Conservation (phyloP, 2,797 vertebrate species). For the Mycteria americana region DNA sequence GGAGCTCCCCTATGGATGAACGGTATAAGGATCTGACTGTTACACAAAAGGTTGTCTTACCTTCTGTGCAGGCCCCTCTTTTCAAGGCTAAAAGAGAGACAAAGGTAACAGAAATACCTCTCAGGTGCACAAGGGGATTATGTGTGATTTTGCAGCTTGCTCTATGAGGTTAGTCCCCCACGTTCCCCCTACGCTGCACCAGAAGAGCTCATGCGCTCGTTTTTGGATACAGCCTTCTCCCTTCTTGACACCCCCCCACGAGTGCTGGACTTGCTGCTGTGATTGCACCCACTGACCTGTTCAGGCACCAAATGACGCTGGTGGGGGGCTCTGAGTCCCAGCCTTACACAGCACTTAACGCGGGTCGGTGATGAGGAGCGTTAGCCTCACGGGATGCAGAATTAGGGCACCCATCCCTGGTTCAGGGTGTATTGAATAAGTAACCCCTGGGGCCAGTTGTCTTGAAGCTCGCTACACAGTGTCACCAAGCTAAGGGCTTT, state of each 20-base stretch:
- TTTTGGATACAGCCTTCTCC: background rate
- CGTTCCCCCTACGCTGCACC: background rate
- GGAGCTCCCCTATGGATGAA: background rate
- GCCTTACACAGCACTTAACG: background rate
- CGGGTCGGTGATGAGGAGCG: rapidly evolving
- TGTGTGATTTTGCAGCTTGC: background rate
- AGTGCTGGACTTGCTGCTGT: background rate
- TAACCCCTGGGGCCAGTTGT: background rate
- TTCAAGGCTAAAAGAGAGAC: background rate
- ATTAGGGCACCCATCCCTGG: background rate
- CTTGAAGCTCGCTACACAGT: background rate
- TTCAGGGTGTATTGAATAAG: rapidly evolving
- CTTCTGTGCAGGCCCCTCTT: background rate
- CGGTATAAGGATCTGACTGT: background rate
- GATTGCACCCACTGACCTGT: background rate
- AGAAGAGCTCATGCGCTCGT: background rate
- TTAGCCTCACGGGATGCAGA: background rate
- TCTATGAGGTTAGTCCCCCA: rapidly evolving
- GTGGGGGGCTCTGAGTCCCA: background rate
- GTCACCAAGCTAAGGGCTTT: background rate
- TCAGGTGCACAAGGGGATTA: background rate
- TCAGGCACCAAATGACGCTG: rapidly evolving
- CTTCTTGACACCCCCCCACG: rapidly evolving
- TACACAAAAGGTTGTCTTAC: background rate
- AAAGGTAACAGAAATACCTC: background rate